These are phyloP conservation scores for Nymphalis urticae DNA, from an alignment of 2,888 invertebrate species.

Conservation along the genomic window DNA sequence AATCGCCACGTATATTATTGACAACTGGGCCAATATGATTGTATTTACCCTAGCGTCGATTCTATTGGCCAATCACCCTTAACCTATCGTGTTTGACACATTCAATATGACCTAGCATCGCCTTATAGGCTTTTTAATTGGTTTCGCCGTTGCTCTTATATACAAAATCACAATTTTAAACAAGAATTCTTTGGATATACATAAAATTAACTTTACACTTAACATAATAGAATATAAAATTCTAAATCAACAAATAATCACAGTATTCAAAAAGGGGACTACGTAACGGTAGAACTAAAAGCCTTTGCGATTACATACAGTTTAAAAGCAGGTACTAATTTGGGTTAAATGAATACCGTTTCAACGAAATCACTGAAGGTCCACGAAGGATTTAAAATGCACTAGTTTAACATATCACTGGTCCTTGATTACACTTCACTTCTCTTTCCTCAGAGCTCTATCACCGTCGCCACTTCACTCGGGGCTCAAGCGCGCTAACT, in stretches of 20 bases:
- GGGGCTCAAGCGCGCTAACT: slow-evolving; percentile 59
- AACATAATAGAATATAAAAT: slow-evolving; percentile 14
- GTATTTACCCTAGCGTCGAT: neutral
- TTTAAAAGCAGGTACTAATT: slow-evolving; percentile 9
- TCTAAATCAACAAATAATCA: slow-evolving; percentile 32
- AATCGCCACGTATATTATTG: neutral
- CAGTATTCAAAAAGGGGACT: slow-evolving; percentile 25
- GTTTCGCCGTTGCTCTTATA: slow-evolving; percentile 37
- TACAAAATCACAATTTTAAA: slow-evolving; percentile 43
- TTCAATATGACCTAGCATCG: slow-evolving; percentile 41
- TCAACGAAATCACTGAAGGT: slow-evolving; percentile 22
- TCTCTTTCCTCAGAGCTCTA: neutral
- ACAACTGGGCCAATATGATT: slow-evolving; percentile 4
- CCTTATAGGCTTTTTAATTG: slow-evolving; percentile 45
- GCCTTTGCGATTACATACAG: slow-evolving; percentile 10
- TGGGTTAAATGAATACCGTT: slow-evolving; percentile 7
- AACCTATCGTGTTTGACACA: slow-evolving; percentile 50
- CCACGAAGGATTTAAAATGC: slow-evolving; percentile 26
- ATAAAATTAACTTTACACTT: slow-evolving; percentile 31
- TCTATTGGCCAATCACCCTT: slow-evolving; percentile 26
- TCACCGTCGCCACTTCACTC: slow-evolving; percentile 12
- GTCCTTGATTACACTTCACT: slow-evolving; percentile 5
- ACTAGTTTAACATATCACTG: slow-evolving; percentile 26
- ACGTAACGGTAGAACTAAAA: slow-evolving; percentile 17
- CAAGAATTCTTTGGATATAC: slow-evolving; percentile 43